A percentile compares a stretch with the other conserved stretches of the same genome.
These are phyloP conservation scores for Hermaeophaga mercurialis DNA, from an alignment of 2,888 invertebrate species.

Conservation along the genomic window DNA sequence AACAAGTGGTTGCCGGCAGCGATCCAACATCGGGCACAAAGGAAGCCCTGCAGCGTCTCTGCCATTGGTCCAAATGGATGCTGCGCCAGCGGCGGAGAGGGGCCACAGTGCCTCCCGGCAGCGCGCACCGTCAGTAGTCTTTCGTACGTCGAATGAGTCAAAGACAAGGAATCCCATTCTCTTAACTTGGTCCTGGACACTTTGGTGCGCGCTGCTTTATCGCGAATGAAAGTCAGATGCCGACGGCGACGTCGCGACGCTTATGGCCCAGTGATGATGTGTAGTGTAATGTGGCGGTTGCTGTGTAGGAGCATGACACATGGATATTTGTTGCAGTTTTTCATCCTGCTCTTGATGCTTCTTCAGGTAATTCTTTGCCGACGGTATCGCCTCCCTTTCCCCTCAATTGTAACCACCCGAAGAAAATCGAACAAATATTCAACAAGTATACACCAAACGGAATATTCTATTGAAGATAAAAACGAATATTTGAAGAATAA, in stretches of 20 bases:
- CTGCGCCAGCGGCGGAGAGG: conserved; percentile 48
- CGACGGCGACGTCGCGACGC: conserved; percentile 44
- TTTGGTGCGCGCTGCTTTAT: conserved; percentile 11
- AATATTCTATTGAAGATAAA: too few species aligned
- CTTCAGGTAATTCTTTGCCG: conserved; percentile 54
- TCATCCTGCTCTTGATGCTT: conserved; percentile 57
- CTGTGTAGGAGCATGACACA: conserved; percentile 61
- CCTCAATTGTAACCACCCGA: too few species aligned
- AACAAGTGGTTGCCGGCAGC: conserved; percentile 49
- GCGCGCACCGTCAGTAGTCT: conserved; percentile 55
- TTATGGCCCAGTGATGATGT: conserved; percentile 55
- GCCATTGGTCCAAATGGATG: conserved; percentile 55
- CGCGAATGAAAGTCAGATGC: conserved; percentile 36
- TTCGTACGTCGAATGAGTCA: conserved; percentile 48
- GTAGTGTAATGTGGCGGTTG: conserved; percentile 61
- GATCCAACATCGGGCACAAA: conserved; percentile 43
- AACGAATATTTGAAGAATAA: too few species aligned
- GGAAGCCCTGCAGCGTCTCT: conserved; percentile 43
- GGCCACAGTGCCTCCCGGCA: conserved; percentile 41
- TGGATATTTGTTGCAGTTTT: conserved; percentile 61
- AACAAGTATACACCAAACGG: too few species aligned
- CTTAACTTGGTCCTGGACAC: conserved; percentile 11
- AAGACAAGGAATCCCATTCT: conserved; percentile 13
- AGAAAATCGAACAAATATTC: too few species aligned
- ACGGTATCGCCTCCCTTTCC: not conserved